A percentile compares a stretch with the other conserved stretches of the same genome.
Conservation (phyloP, 2,113 vertebrate species). For the Dendrocopos noguchii region DNA sequence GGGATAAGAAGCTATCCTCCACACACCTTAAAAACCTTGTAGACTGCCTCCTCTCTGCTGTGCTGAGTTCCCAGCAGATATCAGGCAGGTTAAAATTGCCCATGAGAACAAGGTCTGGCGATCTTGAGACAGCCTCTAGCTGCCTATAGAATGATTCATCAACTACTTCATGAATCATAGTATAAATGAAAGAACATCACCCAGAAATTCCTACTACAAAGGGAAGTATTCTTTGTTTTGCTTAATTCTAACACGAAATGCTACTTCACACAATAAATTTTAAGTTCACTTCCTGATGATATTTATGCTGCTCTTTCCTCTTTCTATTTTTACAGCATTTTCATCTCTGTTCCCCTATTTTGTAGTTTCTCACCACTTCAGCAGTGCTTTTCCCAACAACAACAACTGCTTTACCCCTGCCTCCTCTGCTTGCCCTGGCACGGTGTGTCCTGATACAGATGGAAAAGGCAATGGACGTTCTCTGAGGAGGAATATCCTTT, state of each 20-base stretch:
- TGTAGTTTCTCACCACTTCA: background rate
- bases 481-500: background rate
- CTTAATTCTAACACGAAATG: background rate
- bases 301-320: background rate
- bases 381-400: background rate
- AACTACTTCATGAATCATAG: background rate
- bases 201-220: background rate
- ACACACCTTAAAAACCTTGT: no score
- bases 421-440: background rate
- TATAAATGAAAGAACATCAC: background rate
- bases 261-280: background rate
- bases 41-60: no score
- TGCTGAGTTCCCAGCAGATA: no score
- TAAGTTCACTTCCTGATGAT: background rate
- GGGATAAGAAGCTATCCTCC: no score
- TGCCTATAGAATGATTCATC: no score
- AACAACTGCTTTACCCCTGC: background rate
- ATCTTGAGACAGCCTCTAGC: no score
- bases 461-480: background rate
- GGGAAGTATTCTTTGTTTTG: background rate
- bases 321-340: slow-evolving; percentile 1
- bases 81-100: no score
- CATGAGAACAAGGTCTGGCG: no score
- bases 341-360: background rate
- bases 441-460: background rate